Base-by-base conservation (phyloP, 1,140 invertebrate genomes). In the Drosophila funebris region DNA sequence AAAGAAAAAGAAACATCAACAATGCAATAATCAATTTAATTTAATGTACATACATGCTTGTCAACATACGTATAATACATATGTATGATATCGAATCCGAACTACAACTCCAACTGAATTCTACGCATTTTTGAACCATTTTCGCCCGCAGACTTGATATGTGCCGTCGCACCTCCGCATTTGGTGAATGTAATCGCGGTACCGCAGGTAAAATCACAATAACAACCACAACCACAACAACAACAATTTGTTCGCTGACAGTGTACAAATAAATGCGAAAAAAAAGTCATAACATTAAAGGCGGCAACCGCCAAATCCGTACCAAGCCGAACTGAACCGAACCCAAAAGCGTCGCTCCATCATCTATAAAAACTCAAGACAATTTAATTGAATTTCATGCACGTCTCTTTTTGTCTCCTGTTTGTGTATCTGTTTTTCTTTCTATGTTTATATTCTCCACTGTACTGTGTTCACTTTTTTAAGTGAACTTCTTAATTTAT, bases 141-240 rank as follows among this genome's bases (percentile, higher is more conserved):
- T 89, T 88, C 83, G 83, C 73, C 96, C 96, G 93, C 96, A 98
- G 97, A 97, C 96, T 98, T 95, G 97, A 98, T 96, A 98, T 98
- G 97, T 98, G 97, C 96, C 96, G 97, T 94, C 95, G 97, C 94
- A 96, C 97, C 94, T 97, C 96, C 94, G 95, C 96, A 92, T 96
- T 96, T 94, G 97, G 97, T 93, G 95, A 96, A 93, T 98, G 97
- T 96, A 98, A 98, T 95, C 95, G 97, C 94, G 97, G 97, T 94
- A 98, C 97, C 88, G 97, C 97, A 97, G 97, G 97, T 98, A 97
- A 87, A 87, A 76, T 76, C 58, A 53, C 13, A 62, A 39, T 13
- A 93, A 60, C 66, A 62, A 54, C 37, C 29, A 50, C 41, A 46
- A 37, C 27, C 33, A 14, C 48, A 63, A 76, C 70, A 54, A 56